These are phyloP conservation scores for Cheilosia pagana DNA, from an alignment of 2,888 invertebrate genomes.

Conservation along the genomic window DNA sequence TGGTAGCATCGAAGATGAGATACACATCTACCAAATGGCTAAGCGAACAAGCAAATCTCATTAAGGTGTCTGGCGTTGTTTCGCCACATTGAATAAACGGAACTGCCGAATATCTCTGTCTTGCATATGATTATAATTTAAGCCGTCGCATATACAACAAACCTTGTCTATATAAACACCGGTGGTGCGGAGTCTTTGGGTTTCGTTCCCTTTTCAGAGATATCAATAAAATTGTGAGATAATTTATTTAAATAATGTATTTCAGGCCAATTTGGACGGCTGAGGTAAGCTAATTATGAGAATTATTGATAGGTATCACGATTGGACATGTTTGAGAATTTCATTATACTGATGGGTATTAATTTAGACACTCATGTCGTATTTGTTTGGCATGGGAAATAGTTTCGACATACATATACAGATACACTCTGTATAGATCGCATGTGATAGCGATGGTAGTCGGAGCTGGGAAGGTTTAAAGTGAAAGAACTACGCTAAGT, in stretches of 20 bases:
- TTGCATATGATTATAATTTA: constrained; percentile 71
- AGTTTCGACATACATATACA: no score
- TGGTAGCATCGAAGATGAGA: constrained; percentile 76
- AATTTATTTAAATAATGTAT: constrained; percentile 72
- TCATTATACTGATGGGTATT: constrained; percentile 34
- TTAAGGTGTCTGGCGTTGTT: constrained; percentile 78
- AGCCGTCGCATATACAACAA: constrained; percentile 65
- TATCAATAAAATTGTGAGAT: constrained; percentile 70
- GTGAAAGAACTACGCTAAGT: no score
- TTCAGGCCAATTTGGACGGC: constrained; percentile 60
- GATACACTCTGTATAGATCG: no score
- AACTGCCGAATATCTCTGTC: constrained; percentile 72
- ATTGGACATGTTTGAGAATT: constrained; percentile 69
- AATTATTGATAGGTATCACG: constrained; percentile 72
- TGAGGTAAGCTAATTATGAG: constrained; percentile 71
- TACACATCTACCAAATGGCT: constrained; percentile 82
- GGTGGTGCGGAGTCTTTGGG: constrained; percentile 44
- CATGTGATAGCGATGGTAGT: no score
- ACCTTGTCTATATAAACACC: constrained; percentile 62
- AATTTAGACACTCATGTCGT: not conserved
- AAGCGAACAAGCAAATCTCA: constrained; percentile 83
- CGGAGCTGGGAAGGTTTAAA: no score
- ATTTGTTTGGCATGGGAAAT: constrained; percentile 4
- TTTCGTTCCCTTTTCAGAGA: constrained; percentile 47
- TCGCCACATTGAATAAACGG: constrained; percentile 73